Evolutionary conservation across 2,797 vertebrate genomes (phyloP), one percentile per base, ranked within the genome.

Genomic region (Rhincodon typus): DNA sequence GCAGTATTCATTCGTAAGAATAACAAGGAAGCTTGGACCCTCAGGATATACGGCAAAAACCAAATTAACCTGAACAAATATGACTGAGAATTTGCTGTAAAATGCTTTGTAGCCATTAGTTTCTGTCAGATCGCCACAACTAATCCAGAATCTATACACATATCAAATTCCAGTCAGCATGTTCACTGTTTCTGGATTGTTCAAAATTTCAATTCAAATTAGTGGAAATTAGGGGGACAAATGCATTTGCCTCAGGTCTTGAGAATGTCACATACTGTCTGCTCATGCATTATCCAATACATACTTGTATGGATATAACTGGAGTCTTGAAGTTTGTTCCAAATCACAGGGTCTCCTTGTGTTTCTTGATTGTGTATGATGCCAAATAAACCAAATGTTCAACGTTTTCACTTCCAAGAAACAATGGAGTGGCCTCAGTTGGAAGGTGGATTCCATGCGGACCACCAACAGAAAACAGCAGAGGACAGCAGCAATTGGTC

Each of bases 371-470:
- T 19, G 4, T 69, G 66, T 62, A 67, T 38, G 62, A 93, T 69
- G 90, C 90, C 90, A 93, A 93, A 42, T 66, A 67, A 93, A 66
- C 90, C 90, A 93, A 93, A 93, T 93, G 90, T 67, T 93, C 62
- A 93, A 93, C 25, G 7, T 67, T 25, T 93, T 12, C n/a, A 23
- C 38, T 93, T 93, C 90, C 90, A 69, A 66, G 62, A 93, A 69
- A 3, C 90, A 93, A 69, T n/a, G 23, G 13, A 42, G 38, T 69
- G 90, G 90, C 2, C 90, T 69, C 90, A 42, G 90, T 21, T 23
- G 67, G 90, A 67, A 90, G 62, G 34, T 1, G 12, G 90, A n/a
- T 69, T 38, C n/a, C n/a, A 69, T 38, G 66, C 66, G 10, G 62
- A 19, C 21, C 8, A 1, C 62, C 90, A 93, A 25, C 62, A 66